A percentile compares a stretch with the other conserved stretches of the same genome.
Evolutionary conservation across 2,888 invertebrate genomes (phyloP).

Genomic region (Ormyrus thymus): DNA sequence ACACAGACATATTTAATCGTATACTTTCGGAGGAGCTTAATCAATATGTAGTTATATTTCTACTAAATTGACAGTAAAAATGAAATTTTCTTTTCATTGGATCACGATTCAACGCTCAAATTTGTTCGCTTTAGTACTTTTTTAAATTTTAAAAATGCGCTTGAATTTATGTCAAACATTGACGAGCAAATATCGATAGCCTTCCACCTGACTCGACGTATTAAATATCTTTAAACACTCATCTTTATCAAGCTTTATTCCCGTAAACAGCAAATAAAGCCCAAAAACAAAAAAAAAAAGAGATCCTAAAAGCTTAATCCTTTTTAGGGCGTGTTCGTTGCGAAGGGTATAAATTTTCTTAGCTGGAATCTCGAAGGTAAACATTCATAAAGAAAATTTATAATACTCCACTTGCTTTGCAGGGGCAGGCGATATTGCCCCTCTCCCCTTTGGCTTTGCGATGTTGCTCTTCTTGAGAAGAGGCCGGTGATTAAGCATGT

Average conservation of each 20-base stretch:
- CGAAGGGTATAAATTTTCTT: conserved; percentile 25
- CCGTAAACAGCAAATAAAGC: not conserved
- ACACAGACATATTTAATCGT: too few relatives aligned
- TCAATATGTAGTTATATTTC: too few relatives aligned
- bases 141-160: too few relatives aligned
- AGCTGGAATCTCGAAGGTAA: conserved; percentile 22
- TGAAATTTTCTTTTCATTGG: too few relatives aligned
- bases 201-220: too few relatives aligned
- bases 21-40: too few relatives aligned
- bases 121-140: too few relatives aligned
- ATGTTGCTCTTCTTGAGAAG: conserved; percentile 5
- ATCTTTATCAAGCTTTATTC: not conserved
- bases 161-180: too few relatives aligned
- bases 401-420: conserved; percentile 30
- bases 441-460: not conserved
- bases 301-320: not conserved
- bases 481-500: conserved; percentile 34
- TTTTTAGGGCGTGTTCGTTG: not conserved
- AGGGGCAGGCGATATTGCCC: conserved; percentile 29
- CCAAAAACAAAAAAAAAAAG: too few relatives aligned
- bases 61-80: too few relatives aligned
- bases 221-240: not conserved
- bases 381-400: conserved; percentile 49
- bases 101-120: too few relatives aligned
- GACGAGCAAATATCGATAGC: too few relatives aligned